Percentiles rank a stretch among this genome's conserved stretches.
phyloP scores from a whole-genome alignment of 2,113 vertebrate genomes.

The Bothrops jararaca region DNA sequence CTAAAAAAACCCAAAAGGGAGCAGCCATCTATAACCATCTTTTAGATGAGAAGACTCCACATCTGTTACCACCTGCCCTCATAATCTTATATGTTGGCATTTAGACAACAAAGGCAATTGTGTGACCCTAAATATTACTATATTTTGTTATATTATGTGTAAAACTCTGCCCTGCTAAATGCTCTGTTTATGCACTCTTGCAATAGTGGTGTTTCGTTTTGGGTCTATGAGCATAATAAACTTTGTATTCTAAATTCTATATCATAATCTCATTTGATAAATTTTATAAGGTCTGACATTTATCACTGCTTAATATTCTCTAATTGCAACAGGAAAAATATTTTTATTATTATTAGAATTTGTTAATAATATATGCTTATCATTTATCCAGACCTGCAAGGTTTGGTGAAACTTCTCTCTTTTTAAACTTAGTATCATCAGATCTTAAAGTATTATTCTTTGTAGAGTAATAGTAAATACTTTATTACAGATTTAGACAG shows the following conservation, averaged over 20 bases:
- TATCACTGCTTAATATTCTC: not conserved
- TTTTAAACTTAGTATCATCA: not conserved
- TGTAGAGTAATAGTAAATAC: not conserved
- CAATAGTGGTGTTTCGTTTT: not conserved
- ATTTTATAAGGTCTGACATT: not conserved
- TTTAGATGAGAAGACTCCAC: not conserved
- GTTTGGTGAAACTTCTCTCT: not conserved
- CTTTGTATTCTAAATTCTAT: not conserved
- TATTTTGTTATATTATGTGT: not conserved
- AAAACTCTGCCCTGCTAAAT: not conserved
- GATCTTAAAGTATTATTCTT: not conserved
- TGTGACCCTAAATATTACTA: not conserved
- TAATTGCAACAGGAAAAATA: not conserved
- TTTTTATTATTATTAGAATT: not conserved
- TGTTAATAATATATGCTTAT: not conserved
- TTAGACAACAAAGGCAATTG: not conserved
- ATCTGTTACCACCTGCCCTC: not conserved
- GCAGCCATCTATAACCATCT: not conserved
- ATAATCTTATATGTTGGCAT: not conserved
- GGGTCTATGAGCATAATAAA: not conserved
- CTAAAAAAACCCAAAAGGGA: not conserved
- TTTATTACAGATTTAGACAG: not conserved
- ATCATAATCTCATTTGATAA: conserved; percentile 4
- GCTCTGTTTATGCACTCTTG: not conserved
- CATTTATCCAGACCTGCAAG: not conserved